Evolutionary conservation across 1,140 invertebrate species (phyloP).

Genomic region (Metopolophium dirhodum): DNA sequence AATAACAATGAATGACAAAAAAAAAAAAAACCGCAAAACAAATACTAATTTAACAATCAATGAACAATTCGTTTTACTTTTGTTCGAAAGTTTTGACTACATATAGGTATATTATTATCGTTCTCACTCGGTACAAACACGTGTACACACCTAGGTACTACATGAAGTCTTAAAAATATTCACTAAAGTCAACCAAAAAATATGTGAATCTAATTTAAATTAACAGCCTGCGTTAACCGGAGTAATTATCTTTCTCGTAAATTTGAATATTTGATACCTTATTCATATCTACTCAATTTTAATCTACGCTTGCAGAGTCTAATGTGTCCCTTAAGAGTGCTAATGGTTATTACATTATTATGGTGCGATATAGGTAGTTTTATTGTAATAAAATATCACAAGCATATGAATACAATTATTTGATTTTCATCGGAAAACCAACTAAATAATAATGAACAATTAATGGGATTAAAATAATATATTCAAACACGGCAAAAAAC

Average conservation of each 20-base stretch:
- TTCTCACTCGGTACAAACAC: not conserved
- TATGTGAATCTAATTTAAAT: constrained; percentile 33
- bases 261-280: constrained; percentile 33
- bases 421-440: not conserved
- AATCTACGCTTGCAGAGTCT: not conserved
- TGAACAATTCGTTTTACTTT: not conserved
- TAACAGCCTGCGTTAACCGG: not conserved
- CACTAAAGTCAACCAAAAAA: not conserved
- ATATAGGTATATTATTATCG: not conserved
- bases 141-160: not conserved
- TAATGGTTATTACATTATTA: constrained; percentile 29
- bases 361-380: not conserved
- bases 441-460: constrained; percentile 4
- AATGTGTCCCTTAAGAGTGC: constrained; percentile 30
- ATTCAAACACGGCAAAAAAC: not conserved
- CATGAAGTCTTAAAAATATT: not conserved
- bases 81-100: not conserved
- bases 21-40: not conserved
- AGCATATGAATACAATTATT: not conserved
- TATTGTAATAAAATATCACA: not conserved
- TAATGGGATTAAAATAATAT: not conserved
- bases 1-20: too few species aligned
- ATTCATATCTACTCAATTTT: constrained; percentile 27
- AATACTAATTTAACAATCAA: not conserved
- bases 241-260: constrained; percentile 14